phyloP scores from a whole-genome alignment of 1,140 invertebrate genomes.

The Tetraneura akinire region DNA sequence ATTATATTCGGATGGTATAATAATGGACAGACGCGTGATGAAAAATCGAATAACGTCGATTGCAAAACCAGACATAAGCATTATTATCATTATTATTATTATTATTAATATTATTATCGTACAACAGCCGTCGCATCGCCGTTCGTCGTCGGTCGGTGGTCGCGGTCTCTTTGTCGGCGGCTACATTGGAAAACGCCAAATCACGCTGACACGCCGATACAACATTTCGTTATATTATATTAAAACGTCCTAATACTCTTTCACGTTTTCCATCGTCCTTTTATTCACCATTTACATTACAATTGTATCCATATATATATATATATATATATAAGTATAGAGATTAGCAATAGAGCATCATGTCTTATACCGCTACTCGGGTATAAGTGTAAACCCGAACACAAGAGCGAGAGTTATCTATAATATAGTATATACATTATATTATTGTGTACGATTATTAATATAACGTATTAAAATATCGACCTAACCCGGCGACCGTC shows the following conservation, averaged over 20 bases:
- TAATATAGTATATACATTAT: no score
- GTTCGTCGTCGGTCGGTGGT: not conserved
- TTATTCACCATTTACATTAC: not conserved
- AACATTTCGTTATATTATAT: not conserved
- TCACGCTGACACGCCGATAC: constrained; percentile 28
- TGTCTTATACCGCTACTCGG: no score
- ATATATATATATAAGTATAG: not conserved
- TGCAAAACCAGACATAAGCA: not conserved
- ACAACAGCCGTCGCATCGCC: constrained; percentile 10
- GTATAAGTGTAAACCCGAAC: no score
- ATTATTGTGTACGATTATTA: no score
- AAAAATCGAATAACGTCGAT: constrained; percentile 24
- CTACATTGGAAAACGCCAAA: constrained; percentile 39
- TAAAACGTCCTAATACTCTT: not conserved
- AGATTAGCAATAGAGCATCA: no score
- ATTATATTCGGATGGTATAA: no score
- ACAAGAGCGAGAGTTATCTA: no score
- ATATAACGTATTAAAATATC: no score
- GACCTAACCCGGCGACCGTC: not conserved
- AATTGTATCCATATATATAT: not conserved
- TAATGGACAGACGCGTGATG: constrained; percentile 23
- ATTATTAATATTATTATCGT: no score
- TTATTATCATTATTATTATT: not conserved
- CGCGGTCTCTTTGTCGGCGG: constrained; percentile 33
- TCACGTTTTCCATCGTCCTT: not conserved